phyloP scores from a whole-genome alignment of 2,797 vertebrate genomes.

The Cuculus canorus region DNA sequence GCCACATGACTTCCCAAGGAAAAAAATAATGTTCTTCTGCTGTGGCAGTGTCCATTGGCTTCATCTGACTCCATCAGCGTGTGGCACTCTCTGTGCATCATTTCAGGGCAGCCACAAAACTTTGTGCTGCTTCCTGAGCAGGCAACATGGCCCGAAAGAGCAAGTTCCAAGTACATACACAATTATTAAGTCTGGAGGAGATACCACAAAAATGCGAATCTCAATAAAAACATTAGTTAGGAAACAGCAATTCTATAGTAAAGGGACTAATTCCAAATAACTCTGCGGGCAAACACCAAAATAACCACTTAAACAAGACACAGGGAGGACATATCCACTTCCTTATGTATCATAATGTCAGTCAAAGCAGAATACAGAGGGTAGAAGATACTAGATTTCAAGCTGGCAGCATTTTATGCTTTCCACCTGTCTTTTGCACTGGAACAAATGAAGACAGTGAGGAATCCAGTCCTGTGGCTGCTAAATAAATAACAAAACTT shows the following conservation, averaged over 20 bases:
- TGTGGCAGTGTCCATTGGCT: background rate
- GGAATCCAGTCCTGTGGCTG: background rate
- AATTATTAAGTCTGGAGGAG: background rate
- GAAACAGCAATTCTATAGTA: background rate
- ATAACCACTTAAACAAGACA: background rate
- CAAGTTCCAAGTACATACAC: background rate
- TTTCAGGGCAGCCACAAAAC: background rate
- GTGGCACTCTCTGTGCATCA: background rate
- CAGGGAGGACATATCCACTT: background rate
- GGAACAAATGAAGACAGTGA: background rate
- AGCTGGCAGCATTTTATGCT: background rate
- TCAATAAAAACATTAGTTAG: background rate
- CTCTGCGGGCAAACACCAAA: background rate
- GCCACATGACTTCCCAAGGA: background rate
- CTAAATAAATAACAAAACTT: background rate
- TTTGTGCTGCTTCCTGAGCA: background rate
- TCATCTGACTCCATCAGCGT: fast-evolving
- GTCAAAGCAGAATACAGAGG: background rate
- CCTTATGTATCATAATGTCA: background rate
- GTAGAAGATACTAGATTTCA: background rate
- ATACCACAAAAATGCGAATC: background rate
- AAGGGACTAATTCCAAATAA: background rate
- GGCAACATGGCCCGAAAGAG: background rate
- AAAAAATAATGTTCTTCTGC: background rate
- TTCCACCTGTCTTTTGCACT: background rate